Evolutionary conservation across 2,113 vertebrate species (phyloP).

Genomic region (Nibea coibor): DNA sequence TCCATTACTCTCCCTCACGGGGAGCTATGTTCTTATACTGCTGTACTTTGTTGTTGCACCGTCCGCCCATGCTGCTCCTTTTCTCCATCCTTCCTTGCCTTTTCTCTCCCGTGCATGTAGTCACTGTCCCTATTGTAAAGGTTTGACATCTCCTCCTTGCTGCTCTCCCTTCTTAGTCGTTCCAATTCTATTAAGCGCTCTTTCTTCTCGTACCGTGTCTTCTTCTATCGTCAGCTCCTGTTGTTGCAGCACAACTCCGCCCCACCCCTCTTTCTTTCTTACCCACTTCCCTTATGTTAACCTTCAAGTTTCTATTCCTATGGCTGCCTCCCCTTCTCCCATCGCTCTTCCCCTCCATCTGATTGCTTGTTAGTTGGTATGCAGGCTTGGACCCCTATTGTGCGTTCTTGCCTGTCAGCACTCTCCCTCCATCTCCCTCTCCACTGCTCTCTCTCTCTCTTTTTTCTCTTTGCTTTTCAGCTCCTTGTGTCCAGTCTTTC

Average conservation of each 20-base stretch:
- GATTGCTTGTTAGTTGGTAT: slow-evolving; percentile 80
- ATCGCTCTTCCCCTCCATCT: slow-evolving; percentile 60
- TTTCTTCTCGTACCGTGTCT: background rate
- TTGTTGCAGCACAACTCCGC: slow-evolving; percentile 13
- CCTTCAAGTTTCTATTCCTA: slow-evolving; percentile 58
- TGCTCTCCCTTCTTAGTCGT: background rate
- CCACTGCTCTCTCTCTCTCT: slow-evolving; percentile 10
- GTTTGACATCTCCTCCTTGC: slow-evolving; percentile 18
- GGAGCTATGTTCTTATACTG: slow-evolving; percentile 17
- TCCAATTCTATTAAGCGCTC: background rate
- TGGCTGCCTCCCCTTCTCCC: slow-evolving; percentile 35
- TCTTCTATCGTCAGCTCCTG: slow-evolving; percentile 19
- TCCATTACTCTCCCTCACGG: slow-evolving; percentile 13
- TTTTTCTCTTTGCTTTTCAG: slow-evolving; percentile 36
- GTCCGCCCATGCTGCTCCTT: background rate
- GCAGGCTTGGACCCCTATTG: slow-evolving; percentile 75
- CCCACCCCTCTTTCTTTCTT: slow-evolving; percentile 21
- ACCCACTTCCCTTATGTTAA: slow-evolving; percentile 50
- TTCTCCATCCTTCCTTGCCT: slow-evolving; percentile 30
- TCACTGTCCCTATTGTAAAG: background rate
- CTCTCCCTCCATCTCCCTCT: slow-evolving; percentile 64
- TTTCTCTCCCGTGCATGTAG: background rate
- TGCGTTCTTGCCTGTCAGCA: slow-evolving; percentile 78
- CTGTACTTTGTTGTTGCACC: slow-evolving; percentile 14
- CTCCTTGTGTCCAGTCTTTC: slow-evolving; percentile 45